phyloP scores from a whole-genome alignment of 2,888 invertebrate genomes.

The Baccha elongata region DNA sequence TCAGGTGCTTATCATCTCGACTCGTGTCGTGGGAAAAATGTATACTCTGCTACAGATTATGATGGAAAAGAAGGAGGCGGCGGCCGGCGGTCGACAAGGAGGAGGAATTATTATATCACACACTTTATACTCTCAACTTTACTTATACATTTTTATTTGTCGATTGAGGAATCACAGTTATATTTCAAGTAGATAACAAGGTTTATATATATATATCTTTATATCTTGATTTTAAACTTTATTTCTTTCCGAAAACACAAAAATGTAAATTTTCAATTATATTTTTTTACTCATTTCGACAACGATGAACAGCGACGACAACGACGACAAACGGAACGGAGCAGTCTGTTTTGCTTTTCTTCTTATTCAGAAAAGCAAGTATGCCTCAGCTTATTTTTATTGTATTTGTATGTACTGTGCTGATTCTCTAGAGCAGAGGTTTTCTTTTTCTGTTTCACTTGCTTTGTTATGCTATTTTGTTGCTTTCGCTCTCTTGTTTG shows the following conservation, averaged over 20 bases:
- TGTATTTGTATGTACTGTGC: not conserved
- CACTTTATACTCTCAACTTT: constrained; percentile 67
- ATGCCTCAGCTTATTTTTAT: constrained; percentile 42
- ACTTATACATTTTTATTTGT: constrained; percentile 60
- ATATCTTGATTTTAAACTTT: not conserved
- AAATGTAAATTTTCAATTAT: constrained; percentile 22
- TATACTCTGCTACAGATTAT: constrained; percentile 57
- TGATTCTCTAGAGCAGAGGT: constrained; percentile 1
- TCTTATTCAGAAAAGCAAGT: constrained; percentile 63
- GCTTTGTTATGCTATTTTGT: constrained; percentile 12
- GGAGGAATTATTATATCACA: constrained; percentile 69
- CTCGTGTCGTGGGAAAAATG: constrained; percentile 59
- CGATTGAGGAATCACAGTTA: constrained; percentile 69
- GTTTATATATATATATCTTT: too few species aligned
- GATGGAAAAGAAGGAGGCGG: constrained; percentile 23
- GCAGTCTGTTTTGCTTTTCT: constrained; percentile 70
- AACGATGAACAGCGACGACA: constrained; percentile 38
- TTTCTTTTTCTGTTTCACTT: constrained; percentile 34
- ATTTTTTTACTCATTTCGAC: constrained; percentile 44
- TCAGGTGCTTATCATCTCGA: constrained; percentile 62
- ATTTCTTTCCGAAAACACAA: not conserved
- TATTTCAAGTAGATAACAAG: constrained; percentile 34
- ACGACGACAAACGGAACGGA: constrained; percentile 68
- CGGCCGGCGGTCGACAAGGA: constrained; percentile 21
- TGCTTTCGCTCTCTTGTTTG: constrained; percentile 34